Percentiles rank a stretch among this genome's conserved stretches.
Evolutionary conservation across 1,140 invertebrate species (phyloP).

Genomic region (Plodia interpunctella): DNA sequence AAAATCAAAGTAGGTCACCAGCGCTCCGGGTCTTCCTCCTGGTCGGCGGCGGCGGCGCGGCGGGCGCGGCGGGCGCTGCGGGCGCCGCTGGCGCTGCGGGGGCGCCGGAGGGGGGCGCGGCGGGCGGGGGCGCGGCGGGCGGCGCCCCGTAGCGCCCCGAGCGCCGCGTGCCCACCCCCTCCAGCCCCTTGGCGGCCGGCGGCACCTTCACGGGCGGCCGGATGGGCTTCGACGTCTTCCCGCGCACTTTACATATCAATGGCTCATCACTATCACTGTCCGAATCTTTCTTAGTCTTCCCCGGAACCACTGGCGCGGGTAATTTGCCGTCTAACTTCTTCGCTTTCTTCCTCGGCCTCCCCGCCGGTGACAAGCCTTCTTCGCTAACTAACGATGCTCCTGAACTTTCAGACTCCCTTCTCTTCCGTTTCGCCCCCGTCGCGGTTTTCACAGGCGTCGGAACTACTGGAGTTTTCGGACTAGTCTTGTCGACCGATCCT

Average conservation of each 20-base stretch:
- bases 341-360: constrained; percentile 55
- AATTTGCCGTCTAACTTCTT: constrained; percentile 35
- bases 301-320: constrained; percentile 26
- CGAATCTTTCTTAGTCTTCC: constrained; percentile 76
- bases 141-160: constrained; percentile 54
- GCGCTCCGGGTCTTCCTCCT: constrained; percentile 82
- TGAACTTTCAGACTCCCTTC: constrained; percentile 88
- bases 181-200: constrained; percentile 33
- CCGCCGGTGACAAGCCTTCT: constrained; percentile 66
- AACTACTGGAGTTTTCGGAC: constrained; percentile 36
- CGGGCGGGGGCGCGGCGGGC: constrained; percentile 20
- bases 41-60: constrained; percentile 17
- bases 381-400: constrained; percentile 79
- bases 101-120: constrained; percentile 19
- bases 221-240: constrained; percentile 46
- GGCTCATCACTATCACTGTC: constrained; percentile 89
- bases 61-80: constrained; percentile 9
- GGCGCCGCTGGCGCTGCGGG: constrained; percentile 21
- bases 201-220: constrained; percentile 27
- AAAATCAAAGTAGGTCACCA: too few relatives aligned
- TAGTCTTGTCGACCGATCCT: constrained; percentile 63
- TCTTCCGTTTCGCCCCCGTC: constrained; percentile 80
- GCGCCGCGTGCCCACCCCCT: constrained; percentile 61
- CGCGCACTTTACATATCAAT: constrained; percentile 83
- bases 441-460: constrained; percentile 33